These are phyloP conservation scores for Clusia tigrina DNA, from an alignment of 2,888 invertebrate species.

Conservation along the genomic window DNA sequence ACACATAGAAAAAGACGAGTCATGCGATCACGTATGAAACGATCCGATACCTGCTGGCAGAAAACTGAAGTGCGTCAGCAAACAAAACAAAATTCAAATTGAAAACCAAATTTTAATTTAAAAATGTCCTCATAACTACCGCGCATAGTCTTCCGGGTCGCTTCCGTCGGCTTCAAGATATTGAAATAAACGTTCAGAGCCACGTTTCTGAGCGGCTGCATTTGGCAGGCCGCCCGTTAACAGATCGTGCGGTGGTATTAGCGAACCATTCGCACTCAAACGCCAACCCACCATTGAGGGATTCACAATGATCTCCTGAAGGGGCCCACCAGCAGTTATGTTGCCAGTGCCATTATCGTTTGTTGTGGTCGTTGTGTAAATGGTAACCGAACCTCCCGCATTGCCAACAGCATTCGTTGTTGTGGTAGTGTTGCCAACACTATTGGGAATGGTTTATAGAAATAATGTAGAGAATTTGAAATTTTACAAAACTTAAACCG, in stretches of 20 bases:
- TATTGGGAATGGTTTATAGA: background rate
- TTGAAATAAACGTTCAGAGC: slow-evolving; percentile 75
- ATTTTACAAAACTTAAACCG: background rate
- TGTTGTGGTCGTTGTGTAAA: slow-evolving; percentile 59
- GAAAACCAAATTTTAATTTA: slow-evolving; percentile 17
- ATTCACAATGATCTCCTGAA: slow-evolving; percentile 64
- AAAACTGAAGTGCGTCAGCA: background rate
- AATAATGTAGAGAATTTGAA: background rate
- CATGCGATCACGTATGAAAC: too few species aligned
- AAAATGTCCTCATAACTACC: slow-evolving; percentile 49
- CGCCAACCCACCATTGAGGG: slow-evolving; percentile 65
- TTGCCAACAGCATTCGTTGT: slow-evolving; percentile 61
- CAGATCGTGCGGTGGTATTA: slow-evolving; percentile 64
- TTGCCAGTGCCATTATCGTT: slow-evolving; percentile 57
- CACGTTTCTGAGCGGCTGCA: slow-evolving; percentile 66
- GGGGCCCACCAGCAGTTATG: slow-evolving; percentile 57
- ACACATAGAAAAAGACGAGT: too few species aligned
- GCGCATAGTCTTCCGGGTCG: slow-evolving; percentile 68
- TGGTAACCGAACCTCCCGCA: slow-evolving; percentile 57
- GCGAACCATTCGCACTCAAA: slow-evolving; percentile 62
- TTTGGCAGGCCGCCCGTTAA: slow-evolving; percentile 60
- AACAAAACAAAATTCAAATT: slow-evolving; percentile 11
- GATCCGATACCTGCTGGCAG: too few species aligned
- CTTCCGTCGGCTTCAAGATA: slow-evolving; percentile 81
- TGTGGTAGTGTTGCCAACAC: slow-evolving; percentile 59